phyloP scores from a whole-genome alignment of 2,113 vertebrate genomes.

The Fukomys damarensis region DNA sequence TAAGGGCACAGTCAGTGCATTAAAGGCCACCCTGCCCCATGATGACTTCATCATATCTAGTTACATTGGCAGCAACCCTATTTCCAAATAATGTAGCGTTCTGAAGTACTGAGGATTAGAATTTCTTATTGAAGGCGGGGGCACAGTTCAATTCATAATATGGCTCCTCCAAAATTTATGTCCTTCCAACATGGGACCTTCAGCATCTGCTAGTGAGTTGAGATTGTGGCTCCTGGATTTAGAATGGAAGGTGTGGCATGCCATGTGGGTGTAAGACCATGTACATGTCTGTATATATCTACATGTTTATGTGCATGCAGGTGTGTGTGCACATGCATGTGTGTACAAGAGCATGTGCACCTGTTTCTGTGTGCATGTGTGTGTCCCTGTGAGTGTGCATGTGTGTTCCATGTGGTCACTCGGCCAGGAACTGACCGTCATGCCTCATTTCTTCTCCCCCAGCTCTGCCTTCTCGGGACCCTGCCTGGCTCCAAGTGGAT shows the following conservation, averaged over 20 bases:
- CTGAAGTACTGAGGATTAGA: not conserved
- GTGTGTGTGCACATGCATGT: too few relatives aligned
- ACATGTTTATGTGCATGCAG: not conserved
- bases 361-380: not conserved
- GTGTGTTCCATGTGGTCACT: not conserved
- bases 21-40: not conserved
- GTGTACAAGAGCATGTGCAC: not conserved
- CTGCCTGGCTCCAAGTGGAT: not conserved
- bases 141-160: not conserved
- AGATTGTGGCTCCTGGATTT: not conserved
- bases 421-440: not conserved
- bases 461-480: not conserved
- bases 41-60: not conserved
- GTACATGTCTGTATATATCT: not conserved
- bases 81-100: not conserved
- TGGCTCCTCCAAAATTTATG: not conserved
- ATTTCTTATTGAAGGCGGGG: not conserved
- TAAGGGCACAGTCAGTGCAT: not conserved
- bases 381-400: not conserved
- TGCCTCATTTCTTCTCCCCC: accelerated
- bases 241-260: not conserved
- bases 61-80: not conserved
- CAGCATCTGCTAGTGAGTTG: not conserved
- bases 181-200: not conserved
- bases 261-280: not conserved